Evolutionary conservation across 23 tunicate genomes (phyloP).

Genomic region (Ascidia mentula): DNA sequence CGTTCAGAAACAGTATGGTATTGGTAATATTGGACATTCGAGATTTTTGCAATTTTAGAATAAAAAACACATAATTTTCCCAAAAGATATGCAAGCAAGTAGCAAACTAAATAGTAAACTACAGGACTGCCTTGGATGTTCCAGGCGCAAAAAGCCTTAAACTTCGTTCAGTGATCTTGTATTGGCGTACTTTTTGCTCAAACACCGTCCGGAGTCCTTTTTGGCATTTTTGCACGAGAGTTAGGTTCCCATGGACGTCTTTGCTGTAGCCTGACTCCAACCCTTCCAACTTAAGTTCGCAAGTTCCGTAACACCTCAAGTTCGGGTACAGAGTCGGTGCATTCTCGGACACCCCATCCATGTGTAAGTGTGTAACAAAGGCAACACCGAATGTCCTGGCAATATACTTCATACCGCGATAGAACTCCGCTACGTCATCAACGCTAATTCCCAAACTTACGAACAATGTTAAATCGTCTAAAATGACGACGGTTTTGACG

Average conservation of each 20-base stretch:
- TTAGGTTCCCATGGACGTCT: constrained; percentile 70
- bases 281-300: constrained; percentile 38
- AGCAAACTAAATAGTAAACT: too few relatives aligned
- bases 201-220: neutral
- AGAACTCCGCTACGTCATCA: constrained; percentile 25
- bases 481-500: constrained; percentile 10
- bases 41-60: too few relatives aligned
- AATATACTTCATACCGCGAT: constrained; percentile 36
- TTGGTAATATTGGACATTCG: too few relatives aligned
- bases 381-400: neutral
- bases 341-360: constrained; percentile 5
- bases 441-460: constrained; percentile 29
- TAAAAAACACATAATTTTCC: too few relatives aligned
- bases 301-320: constrained; percentile 24
- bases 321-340: neutral
- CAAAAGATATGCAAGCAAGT: too few relatives aligned
- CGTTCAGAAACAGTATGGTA: too few relatives aligned
- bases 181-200: constrained; percentile 33
- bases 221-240: constrained; percentile 12
- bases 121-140: constrained; percentile 85
- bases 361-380: constrained; percentile 38
- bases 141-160: constrained; percentile 72
- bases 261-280: constrained; percentile 75
- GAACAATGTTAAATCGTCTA: constrained; percentile 59
- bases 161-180: constrained; percentile 55